Base-by-base conservation (phyloP, 2,888 invertebrate genomes). In the Polia nebulosa region DNA sequence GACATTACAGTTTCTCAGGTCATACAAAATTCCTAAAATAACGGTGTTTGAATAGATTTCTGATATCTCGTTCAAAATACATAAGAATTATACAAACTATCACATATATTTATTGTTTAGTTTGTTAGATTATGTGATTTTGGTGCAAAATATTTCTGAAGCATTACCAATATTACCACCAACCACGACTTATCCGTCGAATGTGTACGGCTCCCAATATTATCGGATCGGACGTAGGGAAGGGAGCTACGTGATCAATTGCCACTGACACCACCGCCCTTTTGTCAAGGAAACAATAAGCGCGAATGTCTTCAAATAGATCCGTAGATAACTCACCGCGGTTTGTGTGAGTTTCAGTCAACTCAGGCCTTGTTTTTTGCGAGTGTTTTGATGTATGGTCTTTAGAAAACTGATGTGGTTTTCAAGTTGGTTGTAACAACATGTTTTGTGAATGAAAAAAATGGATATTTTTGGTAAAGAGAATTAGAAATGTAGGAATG, bases 231-330 rank as follows among this genome's bases (percentile, higher is more conserved):
- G 81, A 80, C 71, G 75, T 62, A 81, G 78, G 78, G 81, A 76
- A 70, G 80, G 81, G 77, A 67, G 72, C 71, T 83, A 89, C 90
- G 90, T 90, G 90, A 90, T 89, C 90, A 89, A 90, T 90, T 89
- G 90, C 86, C 84, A 81, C 80, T 78, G 87, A 87, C 89, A 86
- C 85, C 83, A 67, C 78, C 81, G 82, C 86, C 87, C 89, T 87
- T 89, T 90, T 90, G 90, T 89, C 86, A 83, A 85, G 86, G 85
- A 89, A 90, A 90, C 90, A 90, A 90, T 90, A 88, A 88, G 87
- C 83, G 81, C 59, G 84, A 85, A 89, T 86, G 88, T 87, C 90
- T 89, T 87, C 85, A 85, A 86, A 87, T 84, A 88, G 87, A 87
- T 86, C 81, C 80, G 82, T 20, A 81, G 89, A 87, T 88, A 87